Conservation (phyloP, 2,888 invertebrate genomes). For the Lobophora halterata region DNA sequence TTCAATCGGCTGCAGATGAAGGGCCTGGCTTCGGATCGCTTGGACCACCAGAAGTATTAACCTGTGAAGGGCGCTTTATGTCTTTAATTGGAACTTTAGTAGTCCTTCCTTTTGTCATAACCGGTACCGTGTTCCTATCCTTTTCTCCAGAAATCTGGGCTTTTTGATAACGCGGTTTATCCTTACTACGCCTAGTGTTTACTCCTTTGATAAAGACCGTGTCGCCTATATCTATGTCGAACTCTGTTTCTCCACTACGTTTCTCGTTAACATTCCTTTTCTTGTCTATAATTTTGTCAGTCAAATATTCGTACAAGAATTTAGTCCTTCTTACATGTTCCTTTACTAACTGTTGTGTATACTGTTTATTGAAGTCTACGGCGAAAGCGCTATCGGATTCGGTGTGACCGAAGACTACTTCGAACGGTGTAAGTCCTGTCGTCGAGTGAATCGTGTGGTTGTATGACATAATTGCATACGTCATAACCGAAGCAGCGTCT, state of each 20-base stretch:
- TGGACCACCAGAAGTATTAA: too few species aligned
- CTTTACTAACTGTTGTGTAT: constrained; percentile 9
- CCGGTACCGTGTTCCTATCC: neutral
- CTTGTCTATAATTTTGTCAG: too few species aligned
- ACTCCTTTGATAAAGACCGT: constrained; percentile 4
- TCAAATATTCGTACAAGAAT: too few species aligned
- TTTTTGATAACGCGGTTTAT: constrained; percentile 11
- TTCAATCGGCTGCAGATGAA: too few species aligned
- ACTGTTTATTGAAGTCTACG: constrained; percentile 18
- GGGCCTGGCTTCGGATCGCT: too few species aligned
- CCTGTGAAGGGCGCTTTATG: neutral
- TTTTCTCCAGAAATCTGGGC: neutral
- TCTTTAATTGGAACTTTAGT: constrained; percentile 7
- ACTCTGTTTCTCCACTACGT: too few species aligned
- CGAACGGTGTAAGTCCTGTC: constrained; percentile 3
- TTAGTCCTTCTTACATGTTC: constrained; percentile 2
- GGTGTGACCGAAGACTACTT: constrained; percentile 24
- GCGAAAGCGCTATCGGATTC: constrained; percentile 13
- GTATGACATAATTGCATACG: too few species aligned
- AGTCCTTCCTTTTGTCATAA: neutral
- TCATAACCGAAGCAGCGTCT: constrained; percentile 15
- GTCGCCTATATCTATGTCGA: constrained; percentile 4
- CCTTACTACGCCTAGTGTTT: constrained; percentile 6
- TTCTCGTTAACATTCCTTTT: too few species aligned
- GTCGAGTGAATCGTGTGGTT: neutral